phyloP scores from a whole-genome alignment of 2,797 vertebrate genomes.

The Eptatretus atami region DNA sequence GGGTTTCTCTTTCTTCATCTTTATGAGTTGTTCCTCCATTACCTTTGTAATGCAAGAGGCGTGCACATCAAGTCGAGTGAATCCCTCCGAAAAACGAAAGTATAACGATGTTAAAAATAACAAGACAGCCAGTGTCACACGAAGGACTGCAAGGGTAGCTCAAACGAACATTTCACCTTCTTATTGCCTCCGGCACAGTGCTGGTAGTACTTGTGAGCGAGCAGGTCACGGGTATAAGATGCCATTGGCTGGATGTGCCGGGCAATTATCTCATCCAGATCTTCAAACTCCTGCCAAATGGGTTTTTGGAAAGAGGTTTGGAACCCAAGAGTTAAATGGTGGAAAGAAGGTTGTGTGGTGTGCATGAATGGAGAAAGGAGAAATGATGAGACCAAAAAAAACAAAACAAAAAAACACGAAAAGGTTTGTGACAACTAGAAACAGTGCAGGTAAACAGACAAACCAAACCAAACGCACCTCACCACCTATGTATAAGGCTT shows the following conservation, averaged over 20 bases:
- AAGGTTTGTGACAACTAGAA: too few species aligned
- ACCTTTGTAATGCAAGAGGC: constrained; percentile 21
- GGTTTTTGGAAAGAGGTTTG: constrained; percentile 1
- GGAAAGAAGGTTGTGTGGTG: too few species aligned
- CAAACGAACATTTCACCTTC: constrained; percentile 22
- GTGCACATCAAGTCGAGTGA: too few species aligned
- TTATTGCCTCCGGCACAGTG: constrained; percentile 50
- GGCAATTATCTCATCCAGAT: constrained; percentile 91
- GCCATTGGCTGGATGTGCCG: constrained; percentile 95
- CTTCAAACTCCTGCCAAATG: constrained; percentile 62
- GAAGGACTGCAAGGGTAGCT: too few species aligned
- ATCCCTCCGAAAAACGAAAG: too few species aligned
- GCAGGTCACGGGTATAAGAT: constrained; percentile 67
- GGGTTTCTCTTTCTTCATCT: constrained; percentile 77
- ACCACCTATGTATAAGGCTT: constrained; percentile 75
- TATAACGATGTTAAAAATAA: too few species aligned
- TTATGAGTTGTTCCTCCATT: constrained; percentile 70
- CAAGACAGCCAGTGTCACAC: too few species aligned
- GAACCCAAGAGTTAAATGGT: too few species aligned
- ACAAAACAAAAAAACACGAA: too few species aligned
- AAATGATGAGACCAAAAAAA: too few species aligned
- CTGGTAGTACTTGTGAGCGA: constrained; percentile 83
- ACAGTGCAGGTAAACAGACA: too few species aligned
- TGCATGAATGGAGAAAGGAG: too few species aligned
- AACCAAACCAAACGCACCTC: constrained; percentile 20